Evolutionary conservation across 2,888 invertebrate genomes (phyloP).

Genomic region (Orgyia antiqua): DNA sequence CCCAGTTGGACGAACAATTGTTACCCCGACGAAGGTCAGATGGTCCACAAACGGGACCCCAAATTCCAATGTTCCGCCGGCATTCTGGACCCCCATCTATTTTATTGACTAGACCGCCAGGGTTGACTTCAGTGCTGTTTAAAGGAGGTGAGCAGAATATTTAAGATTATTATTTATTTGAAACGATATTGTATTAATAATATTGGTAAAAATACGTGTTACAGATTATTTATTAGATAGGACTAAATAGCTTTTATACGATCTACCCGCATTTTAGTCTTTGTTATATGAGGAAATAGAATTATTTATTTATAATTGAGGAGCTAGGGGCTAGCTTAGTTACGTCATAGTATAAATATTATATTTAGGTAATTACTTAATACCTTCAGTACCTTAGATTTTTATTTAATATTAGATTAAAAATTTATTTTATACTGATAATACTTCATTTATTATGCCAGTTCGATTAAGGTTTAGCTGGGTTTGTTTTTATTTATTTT

Average conservation of each 20-base stretch:
- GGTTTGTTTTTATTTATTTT: too few species aligned
- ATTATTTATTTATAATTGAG: too few species aligned
- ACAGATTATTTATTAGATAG: constrained; percentile 21
- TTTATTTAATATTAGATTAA: too few species aligned
- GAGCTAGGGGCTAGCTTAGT: too few species aligned
- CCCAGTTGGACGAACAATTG: too few species aligned
- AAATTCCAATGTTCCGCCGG: neutral
- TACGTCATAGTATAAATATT: too few species aligned
- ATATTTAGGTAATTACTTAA: too few species aligned
- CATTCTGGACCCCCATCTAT: constrained; percentile 2
- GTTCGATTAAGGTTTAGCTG: too few species aligned
- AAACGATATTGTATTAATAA: constrained; percentile 11
- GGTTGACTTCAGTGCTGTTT: neutral
- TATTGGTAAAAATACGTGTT: constrained; percentile 19
- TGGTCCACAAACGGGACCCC: neutral
- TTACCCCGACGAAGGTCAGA: constrained; percentile 1
- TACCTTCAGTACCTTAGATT: too few species aligned
- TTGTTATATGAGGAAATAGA: too few species aligned
- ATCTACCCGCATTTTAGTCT: constrained; percentile 30
- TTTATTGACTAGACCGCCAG: neutral
- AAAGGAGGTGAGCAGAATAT: neutral
- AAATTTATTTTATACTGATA: too few species aligned
- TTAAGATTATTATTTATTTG: constrained; percentile 5
- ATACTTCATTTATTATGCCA: too few species aligned
- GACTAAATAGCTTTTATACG: constrained; percentile 22